Evolutionary conservation across 2,888 invertebrate genomes (phyloP).

Genomic region (Xylocampa areola): DNA sequence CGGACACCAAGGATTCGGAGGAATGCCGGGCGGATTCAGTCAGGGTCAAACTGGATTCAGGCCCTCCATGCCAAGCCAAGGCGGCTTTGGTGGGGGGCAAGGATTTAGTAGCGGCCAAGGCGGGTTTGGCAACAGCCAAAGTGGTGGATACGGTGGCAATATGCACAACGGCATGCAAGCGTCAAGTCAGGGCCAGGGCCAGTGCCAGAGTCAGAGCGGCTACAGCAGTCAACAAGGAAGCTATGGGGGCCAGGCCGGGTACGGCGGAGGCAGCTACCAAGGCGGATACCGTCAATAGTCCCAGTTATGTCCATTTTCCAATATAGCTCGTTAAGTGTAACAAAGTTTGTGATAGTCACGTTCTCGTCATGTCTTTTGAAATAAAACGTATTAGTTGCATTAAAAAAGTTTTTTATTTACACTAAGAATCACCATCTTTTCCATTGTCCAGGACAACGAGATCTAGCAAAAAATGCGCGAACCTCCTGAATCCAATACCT

Average conservation of each 20-base stretch:
- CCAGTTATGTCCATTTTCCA: constrained; percentile 37
- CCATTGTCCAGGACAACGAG: neutral
- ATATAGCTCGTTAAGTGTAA: constrained; percentile 50
- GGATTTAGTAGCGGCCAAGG: constrained; percentile 26
- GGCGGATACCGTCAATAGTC: constrained; percentile 51
- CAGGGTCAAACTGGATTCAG: constrained; percentile 32
- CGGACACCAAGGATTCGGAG: constrained; percentile 48
- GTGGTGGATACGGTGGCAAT: constrained; percentile 23
- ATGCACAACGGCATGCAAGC: constrained; percentile 53
- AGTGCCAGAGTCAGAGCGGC: constrained; percentile 34
- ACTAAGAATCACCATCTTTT: neutral
- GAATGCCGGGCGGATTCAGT: constrained; percentile 39
- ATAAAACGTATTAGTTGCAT: constrained; percentile 49
- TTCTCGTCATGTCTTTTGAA: constrained; percentile 49
- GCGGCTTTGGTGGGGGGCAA: constrained; percentile 44
- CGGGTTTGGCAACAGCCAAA: constrained; percentile 22
- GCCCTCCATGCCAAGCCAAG: constrained; percentile 34
- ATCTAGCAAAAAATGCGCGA: too few relatives aligned
- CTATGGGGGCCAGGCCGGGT: constrained; percentile 37
- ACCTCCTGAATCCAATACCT: too few relatives aligned
- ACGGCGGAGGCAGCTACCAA: constrained; percentile 44
- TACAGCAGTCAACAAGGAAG: constrained; percentile 49
- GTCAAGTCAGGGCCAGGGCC: constrained; percentile 29
- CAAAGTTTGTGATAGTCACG: constrained; percentile 52
- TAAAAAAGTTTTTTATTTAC: constrained; percentile 10